A percentile compares a stretch with the other conserved stretches of the same genome.
Evolutionary conservation across 2,797 vertebrate genomes (phyloP).

Genomic region (Nyctalus aviator): DNA sequence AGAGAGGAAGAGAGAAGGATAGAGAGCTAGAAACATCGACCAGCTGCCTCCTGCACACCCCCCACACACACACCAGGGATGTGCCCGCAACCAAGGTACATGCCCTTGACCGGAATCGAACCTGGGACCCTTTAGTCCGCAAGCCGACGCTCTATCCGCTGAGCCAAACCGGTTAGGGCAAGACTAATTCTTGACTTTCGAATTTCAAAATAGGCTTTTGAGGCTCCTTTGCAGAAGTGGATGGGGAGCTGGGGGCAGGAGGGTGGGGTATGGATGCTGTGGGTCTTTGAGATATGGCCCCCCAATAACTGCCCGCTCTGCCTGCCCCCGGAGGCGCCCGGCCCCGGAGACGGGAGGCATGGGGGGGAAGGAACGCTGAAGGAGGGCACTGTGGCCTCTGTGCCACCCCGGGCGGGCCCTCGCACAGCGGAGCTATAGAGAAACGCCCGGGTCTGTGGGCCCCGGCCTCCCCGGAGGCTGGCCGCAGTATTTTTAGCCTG

Average conservation of each 20-base stretch:
- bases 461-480: not conserved
- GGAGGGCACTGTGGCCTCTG: not conserved
- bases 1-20: too few relatives aligned
- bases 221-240: not conserved
- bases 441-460: not conserved
- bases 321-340: not conserved
- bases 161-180: too few relatives aligned
- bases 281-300: not conserved
- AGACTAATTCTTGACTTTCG: not conserved
- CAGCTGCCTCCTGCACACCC: too few relatives aligned
- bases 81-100: too few relatives aligned
- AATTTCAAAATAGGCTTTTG: not conserved
- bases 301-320: rapidly evolving
- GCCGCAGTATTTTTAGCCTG: conserved; percentile 59
- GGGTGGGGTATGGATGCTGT: rapidly evolving
- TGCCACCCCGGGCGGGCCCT: not conserved
- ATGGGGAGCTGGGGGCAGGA: not conserved
- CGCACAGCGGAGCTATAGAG: not conserved
- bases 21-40: too few relatives aligned
- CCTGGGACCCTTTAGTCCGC: too few relatives aligned
- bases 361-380: rapidly evolving
- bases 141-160: too few relatives aligned
- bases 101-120: too few relatives aligned
- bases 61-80: too few relatives aligned
- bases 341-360: rapidly evolving